phyloP scores from a whole-genome alignment of 2,888 invertebrate genomes.

The Apocheima hispidaria region DNA sequence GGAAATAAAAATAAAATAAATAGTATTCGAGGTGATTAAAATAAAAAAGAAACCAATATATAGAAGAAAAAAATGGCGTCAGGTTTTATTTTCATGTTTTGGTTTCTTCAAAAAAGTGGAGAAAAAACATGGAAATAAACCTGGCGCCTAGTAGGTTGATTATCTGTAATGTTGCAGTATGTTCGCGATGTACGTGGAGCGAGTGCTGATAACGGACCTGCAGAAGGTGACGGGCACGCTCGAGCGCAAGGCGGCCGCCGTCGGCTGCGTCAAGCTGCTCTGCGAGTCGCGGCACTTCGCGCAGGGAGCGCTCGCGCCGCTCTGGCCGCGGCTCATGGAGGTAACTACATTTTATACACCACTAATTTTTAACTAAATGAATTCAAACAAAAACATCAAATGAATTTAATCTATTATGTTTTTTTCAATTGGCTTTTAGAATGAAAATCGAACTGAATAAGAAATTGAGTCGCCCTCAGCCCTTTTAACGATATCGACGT shows the following conservation, averaged over 20 bases:
- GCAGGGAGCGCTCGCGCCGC: conserved; percentile 83
- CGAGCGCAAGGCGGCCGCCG: conserved; percentile 96
- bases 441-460: conserved; percentile 57
- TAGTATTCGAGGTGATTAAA: too few relatives aligned
- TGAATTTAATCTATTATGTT: conserved; percentile 40
- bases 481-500: conserved; percentile 63
- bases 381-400: conserved; percentile 32
- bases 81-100: too few relatives aligned
- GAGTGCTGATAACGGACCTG: conserved; percentile 93
- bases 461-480: conserved; percentile 62
- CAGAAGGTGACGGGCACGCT: conserved; percentile 93
- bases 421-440: conserved; percentile 26
- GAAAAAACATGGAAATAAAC: too few relatives aligned
- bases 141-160: too few relatives aligned
- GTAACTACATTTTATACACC: conserved; percentile 52
- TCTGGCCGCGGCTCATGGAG: conserved; percentile 87
- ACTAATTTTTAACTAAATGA: too few relatives aligned
- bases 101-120: too few relatives aligned
- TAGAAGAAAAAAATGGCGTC: too few relatives aligned
- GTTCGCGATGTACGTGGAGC: conserved; percentile 98
- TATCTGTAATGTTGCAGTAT: conserved; percentile 89
- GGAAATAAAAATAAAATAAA: too few relatives aligned
- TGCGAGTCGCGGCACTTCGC: conserved; percentile 91
- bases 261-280: conserved; percentile 94
- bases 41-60: too few relatives aligned